phyloP scores from a whole-genome alignment of 1,140 invertebrate species.

The Rhopalosiphum maidis region DNA sequence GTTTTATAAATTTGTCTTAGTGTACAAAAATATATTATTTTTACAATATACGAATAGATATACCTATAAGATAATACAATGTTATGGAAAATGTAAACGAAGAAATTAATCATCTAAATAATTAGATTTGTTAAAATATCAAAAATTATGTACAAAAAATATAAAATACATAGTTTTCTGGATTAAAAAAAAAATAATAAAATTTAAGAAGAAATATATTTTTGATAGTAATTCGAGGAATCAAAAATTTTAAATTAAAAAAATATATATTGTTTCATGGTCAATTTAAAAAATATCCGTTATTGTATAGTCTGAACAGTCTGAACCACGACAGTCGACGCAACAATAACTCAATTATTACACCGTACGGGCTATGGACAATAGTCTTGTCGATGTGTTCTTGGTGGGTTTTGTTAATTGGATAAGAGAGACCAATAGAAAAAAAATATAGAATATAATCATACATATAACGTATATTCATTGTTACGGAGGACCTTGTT shows the following conservation, averaged over 20 bases:
- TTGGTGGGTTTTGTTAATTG: constrained; percentile 55
- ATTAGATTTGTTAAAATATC: neutral
- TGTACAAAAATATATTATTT: neutral
- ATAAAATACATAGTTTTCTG: neutral
- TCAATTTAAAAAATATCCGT: neutral
- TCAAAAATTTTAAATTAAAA: neutral
- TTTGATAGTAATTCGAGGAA: neutral
- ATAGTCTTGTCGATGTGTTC: neutral
- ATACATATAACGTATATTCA: constrained; percentile 29
- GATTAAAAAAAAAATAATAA: neutral
- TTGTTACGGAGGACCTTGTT: constrained; percentile 48
- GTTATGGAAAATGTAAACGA: neutral
- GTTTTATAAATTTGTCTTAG: neutral
- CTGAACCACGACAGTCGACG: neutral
- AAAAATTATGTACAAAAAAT: neutral
- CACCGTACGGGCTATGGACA: neutral
- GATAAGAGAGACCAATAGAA: neutral
- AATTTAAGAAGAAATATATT: neutral
- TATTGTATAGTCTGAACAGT: neutral
- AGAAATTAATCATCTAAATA: neutral
- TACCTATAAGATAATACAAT: neutral
- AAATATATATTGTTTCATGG: neutral
- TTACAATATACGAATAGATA: neutral
- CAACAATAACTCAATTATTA: constrained; percentile 48
- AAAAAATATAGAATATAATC: constrained; percentile 24